These are phyloP conservation scores for Dipus sagitta DNA, from an alignment of 2,797 vertebrate genomes.

Conservation along the genomic window DNA sequence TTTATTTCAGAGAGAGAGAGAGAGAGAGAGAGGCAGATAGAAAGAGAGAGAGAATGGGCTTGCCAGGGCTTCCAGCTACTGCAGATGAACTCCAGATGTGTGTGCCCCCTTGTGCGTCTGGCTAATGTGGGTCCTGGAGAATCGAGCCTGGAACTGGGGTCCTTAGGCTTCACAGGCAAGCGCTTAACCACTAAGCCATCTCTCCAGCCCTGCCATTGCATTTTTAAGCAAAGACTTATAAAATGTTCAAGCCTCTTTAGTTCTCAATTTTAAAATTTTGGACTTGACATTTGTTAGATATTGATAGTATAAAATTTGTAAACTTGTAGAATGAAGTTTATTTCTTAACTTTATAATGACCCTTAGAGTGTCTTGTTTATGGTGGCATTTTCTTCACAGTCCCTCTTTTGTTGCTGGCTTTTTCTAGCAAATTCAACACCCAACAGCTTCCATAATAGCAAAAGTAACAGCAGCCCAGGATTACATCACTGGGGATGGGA, in stretches of 20 bases:
- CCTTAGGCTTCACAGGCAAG: no score
- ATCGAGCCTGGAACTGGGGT: no score
- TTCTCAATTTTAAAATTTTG: conserved; percentile 61
- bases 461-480: conserved; percentile 93
- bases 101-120: no score
- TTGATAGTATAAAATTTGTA: conserved; percentile 47
- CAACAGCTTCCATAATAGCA: conserved; percentile 94
- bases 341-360: conserved; percentile 64
- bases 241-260: conserved; percentile 68
- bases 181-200: no score
- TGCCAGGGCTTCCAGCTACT: no score
- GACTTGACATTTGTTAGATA: conserved; percentile 67
- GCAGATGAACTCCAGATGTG: no score
- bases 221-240: conserved; percentile 57
- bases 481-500: conserved; percentile 94
- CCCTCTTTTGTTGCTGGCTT: conserved; percentile 50
- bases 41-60: no score
- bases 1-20: no score
- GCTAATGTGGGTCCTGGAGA: no score
- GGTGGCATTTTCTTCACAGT: conserved; percentile 36
- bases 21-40: no score
- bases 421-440: conserved; percentile 94
- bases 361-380: conserved; percentile 45
- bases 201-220: conserved; percentile 58
- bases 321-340: conserved; percentile 56